Base-by-base conservation (phyloP, 2,888 invertebrate genomes). In the Ochlodes sylvanus region DNA sequence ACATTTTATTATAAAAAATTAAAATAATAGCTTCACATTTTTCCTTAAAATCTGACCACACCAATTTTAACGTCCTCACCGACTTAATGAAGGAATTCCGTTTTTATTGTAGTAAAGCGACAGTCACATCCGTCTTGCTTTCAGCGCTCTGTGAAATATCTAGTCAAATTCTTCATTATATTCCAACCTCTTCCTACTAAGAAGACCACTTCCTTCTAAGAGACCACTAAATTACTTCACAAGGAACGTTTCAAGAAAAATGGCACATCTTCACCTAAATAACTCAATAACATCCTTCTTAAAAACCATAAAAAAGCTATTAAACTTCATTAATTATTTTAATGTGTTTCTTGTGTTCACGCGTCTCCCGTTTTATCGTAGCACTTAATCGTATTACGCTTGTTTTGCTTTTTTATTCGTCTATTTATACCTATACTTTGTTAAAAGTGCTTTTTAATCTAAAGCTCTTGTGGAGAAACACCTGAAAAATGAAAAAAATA, bases 81-180 rank as follows among this genome's bases (percentile, higher is more conserved):
- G 58, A 58, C 52, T 82, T 87, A 86, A 87, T 86, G 86, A 86
- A 85, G 86, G 86, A 84, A 85, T 85, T 85, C 84, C 85, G 84
- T 79, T 86, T 83, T 85, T 84, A 84, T 85, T 85, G 84, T 85
- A 71, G 77, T 76, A 73, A 71, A 84, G 83, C 80, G 77, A 76
- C 77, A 77, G 17, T 55, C 52, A 52, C 65, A 65, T 65, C 65
- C 50, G 58, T 65, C 58, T 65, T 65, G 15, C 65, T 58, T 41
- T 41, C 27, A 41, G 58, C 38, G 21, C 34, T 41, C 65, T 41
- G 27, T 41, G 52, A 58, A 65, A 65, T 65, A 27, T 27, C 27
- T 27, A 65, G 58, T 58, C 65, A 52, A 65, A 58, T 65, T 65
- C 52, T 64, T 58, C 17, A 58, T 52, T 58, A 50, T 52, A 65